Conservation (phyloP, 2,888 invertebrate genomes). For the Phorcus lineatus region DNA sequence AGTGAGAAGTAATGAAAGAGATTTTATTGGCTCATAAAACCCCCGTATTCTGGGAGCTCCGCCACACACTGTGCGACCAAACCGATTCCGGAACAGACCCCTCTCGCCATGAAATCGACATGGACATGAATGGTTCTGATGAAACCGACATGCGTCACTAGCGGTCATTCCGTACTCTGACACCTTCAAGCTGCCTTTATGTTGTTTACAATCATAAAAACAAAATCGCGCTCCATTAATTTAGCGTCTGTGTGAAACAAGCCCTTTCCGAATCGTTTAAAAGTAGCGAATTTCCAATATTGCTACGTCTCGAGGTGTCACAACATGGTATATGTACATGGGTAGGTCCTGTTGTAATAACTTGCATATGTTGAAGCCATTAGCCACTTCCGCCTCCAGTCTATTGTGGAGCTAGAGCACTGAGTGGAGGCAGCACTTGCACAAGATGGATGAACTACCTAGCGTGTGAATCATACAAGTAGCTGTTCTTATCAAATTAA, state of each 20-base stretch:
- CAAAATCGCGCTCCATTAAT: constrained; percentile 3
- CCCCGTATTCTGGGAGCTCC: neutral
- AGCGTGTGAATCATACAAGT: too few species aligned
- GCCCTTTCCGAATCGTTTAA: neutral
- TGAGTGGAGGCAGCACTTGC: too few species aligned
- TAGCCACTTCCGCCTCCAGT: neutral
- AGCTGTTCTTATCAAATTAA: too few species aligned
- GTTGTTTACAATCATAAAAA: neutral
- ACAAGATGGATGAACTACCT: too few species aligned
- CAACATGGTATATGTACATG: neutral
- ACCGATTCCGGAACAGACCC: neutral
- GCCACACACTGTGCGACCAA: constrained; percentile 4
- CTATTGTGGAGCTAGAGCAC: too few species aligned
- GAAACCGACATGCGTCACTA: neutral
- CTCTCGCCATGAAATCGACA: neutral
- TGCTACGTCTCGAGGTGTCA: too few species aligned
- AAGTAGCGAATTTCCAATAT: neutral
- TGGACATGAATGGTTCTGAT: neutral
- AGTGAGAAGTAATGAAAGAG: neutral
- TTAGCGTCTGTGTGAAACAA: neutral
- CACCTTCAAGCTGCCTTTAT: neutral
- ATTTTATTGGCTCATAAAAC: constrained; percentile 8
- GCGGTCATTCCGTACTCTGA: neutral
- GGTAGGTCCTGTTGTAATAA: neutral
- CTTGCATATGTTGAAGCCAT: neutral